Evolutionary conservation across 2,113 vertebrate genomes (phyloP).

Genomic region (Coregonus clupeaformis): DNA sequence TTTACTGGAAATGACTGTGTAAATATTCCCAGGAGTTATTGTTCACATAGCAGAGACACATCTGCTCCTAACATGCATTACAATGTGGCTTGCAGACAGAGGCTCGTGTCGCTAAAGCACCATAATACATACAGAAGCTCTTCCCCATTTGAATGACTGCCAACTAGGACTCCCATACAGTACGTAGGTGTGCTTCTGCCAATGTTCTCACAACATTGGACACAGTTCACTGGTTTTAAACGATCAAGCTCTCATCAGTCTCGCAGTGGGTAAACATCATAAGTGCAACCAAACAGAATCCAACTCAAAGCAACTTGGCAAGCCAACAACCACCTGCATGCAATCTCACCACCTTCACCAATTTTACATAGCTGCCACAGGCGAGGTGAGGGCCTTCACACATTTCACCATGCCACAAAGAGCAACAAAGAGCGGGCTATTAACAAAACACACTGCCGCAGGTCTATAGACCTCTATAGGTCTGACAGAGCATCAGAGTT

Average conservation of each 20-base stretch:
- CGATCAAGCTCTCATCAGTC: background rate
- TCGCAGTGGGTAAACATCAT: background rate
- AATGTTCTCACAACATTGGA: slow-evolving; percentile 11
- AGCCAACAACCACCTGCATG: slow-evolving; percentile 33
- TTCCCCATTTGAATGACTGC: background rate
- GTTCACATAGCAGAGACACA: slow-evolving; percentile 15
- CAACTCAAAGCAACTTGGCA: background rate
- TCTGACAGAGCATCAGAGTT: slow-evolving; percentile 22
- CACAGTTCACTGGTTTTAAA: background rate
- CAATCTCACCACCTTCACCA: slow-evolving; percentile 19
- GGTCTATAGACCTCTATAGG: background rate
- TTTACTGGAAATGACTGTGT: slow-evolving; percentile 22
- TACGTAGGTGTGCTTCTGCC: background rate
- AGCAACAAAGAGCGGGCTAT: background rate
- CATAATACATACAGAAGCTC: slow-evolving; percentile 28
- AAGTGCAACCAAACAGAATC: background rate
- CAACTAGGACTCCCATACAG: background rate
- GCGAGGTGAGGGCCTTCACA: background rate
- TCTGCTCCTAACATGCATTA: background rate
- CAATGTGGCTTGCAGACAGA: background rate
- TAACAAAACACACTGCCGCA: slow-evolving; percentile 9
- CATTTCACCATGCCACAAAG: slow-evolving; percentile 6
- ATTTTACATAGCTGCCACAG: slow-evolving; percentile 13
- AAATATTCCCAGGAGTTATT: slow-evolving; percentile 14
- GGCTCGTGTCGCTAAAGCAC: slow-evolving; percentile 9